Percentiles rank a stretch among this genome's conserved stretches.
These are phyloP conservation scores for Aspidiotus rigidus DNA, from an alignment of 2,888 invertebrate genomes.

Conservation along the genomic window DNA sequence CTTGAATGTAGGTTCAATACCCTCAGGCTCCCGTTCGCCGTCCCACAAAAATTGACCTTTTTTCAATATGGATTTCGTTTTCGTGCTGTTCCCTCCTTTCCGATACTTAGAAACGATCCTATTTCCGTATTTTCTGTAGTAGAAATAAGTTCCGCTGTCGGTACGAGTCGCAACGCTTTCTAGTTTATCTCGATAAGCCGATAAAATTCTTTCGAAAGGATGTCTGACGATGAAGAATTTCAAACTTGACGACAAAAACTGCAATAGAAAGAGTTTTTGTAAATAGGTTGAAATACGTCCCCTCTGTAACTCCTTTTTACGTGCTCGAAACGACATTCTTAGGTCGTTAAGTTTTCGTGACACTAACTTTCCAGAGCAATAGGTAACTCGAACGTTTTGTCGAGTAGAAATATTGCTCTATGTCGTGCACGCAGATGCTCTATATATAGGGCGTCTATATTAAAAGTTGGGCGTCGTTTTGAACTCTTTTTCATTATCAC, in stretches of 20 bases:
- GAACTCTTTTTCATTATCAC: too few relatives aligned
- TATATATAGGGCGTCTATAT: too few relatives aligned
- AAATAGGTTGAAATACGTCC: background rate
- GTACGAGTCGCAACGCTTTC: conserved; percentile 23
- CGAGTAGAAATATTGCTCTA: too few relatives aligned
- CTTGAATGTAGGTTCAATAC: conserved; percentile 47
- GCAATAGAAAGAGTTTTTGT: background rate
- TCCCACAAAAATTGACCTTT: conserved; percentile 35
- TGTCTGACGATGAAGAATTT: conserved; percentile 52
- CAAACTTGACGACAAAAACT: conserved; percentile 35
- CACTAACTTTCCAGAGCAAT: too few relatives aligned
- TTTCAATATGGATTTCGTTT: conserved; percentile 34
- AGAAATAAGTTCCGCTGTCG: conserved; percentile 46
- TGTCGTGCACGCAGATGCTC: too few relatives aligned
- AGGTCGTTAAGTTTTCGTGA: background rate
- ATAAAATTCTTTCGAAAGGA: conserved; percentile 52
- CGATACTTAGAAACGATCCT: conserved; percentile 47
- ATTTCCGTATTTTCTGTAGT: conserved; percentile 46
- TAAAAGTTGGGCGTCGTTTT: too few relatives aligned
- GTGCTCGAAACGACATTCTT: background rate
- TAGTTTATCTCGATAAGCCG: conserved; percentile 51
- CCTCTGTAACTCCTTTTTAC: background rate
- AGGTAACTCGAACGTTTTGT: too few relatives aligned
- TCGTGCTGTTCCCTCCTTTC: conserved; percentile 38
- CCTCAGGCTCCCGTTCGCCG: conserved; percentile 40